These are phyloP conservation scores for Plodia interpunctella DNA, from an alignment of 1,140 invertebrate species.

Conservation along the genomic window DNA sequence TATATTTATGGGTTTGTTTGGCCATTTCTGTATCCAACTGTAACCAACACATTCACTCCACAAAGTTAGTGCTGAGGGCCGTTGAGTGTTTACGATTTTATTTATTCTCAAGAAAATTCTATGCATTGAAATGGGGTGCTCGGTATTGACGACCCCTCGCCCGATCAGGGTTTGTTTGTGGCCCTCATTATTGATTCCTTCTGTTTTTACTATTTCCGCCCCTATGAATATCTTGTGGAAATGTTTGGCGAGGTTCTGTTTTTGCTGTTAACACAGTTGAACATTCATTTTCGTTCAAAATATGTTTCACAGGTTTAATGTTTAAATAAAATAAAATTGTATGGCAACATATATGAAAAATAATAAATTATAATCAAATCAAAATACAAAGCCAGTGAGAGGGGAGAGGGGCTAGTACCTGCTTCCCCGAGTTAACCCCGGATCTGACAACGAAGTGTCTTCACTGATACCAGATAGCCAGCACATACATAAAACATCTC, in stretches of 20 bases:
- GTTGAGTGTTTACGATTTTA: too few species aligned
- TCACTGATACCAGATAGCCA: neutral
- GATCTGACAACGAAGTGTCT: neutral
- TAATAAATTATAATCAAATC: too few species aligned
- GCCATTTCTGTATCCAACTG: too few species aligned
- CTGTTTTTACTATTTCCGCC: neutral
- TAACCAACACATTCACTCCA: too few species aligned
- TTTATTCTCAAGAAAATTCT: neutral
- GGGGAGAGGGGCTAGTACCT: too few species aligned
- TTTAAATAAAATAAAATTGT: too few species aligned
- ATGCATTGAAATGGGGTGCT: neutral
- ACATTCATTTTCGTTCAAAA: neutral
- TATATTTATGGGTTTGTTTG: too few species aligned
- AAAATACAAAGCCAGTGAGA: too few species aligned
- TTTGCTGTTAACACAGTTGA: neutral
- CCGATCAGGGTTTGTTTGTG: neutral
- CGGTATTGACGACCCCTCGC: neutral
- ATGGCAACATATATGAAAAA: too few species aligned
- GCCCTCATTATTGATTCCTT: slow-evolving; percentile 3
- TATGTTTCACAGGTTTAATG: too few species aligned
- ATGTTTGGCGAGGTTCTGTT: neutral
- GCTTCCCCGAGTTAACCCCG: neutral
- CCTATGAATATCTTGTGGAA: neutral
- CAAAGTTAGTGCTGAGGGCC: too few species aligned
- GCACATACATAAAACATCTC: slow-evolving; percentile 3